Percentiles rank a stretch among this genome's conserved stretches.
Conservation (phyloP, 2,113 vertebrate species). For the Porphyrio hochstetteri region DNA sequence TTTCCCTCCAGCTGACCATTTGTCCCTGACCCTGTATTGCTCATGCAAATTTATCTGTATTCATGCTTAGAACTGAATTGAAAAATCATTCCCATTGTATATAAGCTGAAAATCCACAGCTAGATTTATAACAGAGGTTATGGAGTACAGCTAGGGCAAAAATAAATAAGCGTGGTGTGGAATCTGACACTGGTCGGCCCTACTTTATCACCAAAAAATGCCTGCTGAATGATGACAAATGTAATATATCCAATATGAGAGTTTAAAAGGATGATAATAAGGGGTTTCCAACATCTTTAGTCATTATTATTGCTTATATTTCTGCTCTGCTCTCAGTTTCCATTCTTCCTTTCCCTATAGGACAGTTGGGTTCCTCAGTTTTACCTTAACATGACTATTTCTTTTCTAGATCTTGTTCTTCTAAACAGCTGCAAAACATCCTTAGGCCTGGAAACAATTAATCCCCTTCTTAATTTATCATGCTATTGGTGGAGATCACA, state of each 20-base stretch:
- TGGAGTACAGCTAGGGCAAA: background rate
- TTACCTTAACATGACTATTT: background rate
- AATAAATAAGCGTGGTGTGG: accelerated
- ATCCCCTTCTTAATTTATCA: background rate
- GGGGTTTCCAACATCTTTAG: accelerated
- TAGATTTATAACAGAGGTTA: background rate
- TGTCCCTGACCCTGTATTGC: background rate
- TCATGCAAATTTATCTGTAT: background rate
- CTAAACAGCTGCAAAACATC: background rate
- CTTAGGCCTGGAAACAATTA: background rate
- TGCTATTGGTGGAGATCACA: background rate
- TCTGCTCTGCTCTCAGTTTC: background rate
- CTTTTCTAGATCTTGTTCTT: background rate
- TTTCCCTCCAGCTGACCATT: background rate
- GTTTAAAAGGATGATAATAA: background rate
- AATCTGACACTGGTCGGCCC: background rate
- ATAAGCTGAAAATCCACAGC: accelerated
- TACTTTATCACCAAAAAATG: background rate
- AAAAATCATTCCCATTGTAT: background rate
- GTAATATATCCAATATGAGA: background rate
- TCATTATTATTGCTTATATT: background rate
- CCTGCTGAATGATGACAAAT: background rate
- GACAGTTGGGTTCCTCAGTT: background rate
- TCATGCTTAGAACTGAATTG: background rate
- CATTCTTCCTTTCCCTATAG: background rate